Percentiles rank a stretch among this genome's conserved stretches.
These are phyloP conservation scores for Odocoileus hemionus DNA, from an alignment of 2,113 vertebrate species.

Conservation along the genomic window DNA sequence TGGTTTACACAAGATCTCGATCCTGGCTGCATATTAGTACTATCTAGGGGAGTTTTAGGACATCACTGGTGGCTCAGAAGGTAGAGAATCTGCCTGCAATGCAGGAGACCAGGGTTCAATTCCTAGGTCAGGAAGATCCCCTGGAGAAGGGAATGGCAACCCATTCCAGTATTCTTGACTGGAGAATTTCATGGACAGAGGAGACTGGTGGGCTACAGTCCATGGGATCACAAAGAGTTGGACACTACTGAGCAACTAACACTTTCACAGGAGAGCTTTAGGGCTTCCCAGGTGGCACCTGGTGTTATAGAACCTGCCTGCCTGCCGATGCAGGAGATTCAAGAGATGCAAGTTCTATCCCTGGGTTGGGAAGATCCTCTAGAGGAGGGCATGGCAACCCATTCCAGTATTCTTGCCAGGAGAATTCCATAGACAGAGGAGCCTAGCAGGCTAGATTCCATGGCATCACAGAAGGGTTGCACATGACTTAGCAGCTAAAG, in stretches of 20 bases:
- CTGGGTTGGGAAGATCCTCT: background rate
- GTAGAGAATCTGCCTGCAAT: background rate
- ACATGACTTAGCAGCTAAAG: background rate
- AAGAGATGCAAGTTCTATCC: background rate
- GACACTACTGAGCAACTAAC: background rate
- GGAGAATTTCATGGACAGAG: background rate
- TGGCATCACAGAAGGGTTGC: background rate
- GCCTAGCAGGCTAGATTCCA: background rate
- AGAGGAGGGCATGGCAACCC: background rate
- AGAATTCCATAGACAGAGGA: background rate
- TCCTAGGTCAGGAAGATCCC: background rate
- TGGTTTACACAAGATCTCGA: background rate
- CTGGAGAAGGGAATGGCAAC: background rate
- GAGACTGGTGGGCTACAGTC: background rate
- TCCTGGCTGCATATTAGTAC: background rate
- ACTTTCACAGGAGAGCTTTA: background rate
- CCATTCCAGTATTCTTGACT: background rate
- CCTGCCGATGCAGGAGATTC: background rate
- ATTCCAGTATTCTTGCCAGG: background rate
- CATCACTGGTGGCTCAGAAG: background rate
- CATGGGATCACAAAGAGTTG: background rate
- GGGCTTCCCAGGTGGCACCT: background rate
- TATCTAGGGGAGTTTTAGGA: background rate
- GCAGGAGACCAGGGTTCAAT: background rate
- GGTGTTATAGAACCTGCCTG: background rate